These are phyloP conservation scores for Coranthus polyacanthus DNA, from an alignment of 2,797 vertebrate species.

Conservation along the genomic window DNA sequence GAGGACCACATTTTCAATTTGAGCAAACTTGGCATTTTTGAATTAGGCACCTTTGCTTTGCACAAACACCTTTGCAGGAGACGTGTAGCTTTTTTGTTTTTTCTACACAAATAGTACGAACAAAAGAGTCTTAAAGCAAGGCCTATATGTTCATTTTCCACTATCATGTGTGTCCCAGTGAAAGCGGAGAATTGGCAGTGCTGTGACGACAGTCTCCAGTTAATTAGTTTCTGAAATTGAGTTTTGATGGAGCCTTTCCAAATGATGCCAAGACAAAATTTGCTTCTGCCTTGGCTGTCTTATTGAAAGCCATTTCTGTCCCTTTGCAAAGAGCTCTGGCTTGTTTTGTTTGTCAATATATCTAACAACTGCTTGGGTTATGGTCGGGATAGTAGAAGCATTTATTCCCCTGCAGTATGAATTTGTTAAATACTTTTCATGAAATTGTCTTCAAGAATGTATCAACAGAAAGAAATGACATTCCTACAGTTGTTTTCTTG, in stretches of 20 bases:
- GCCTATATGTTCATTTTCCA: conserved; percentile 61
- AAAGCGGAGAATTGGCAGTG: conserved; percentile 92
- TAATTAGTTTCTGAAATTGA: conserved; percentile 99
- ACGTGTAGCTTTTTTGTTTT: conserved; percentile 23
- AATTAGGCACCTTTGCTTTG: conserved; percentile 32
- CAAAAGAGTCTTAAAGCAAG: conserved; percentile 61
- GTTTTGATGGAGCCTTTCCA: conserved; percentile 99
- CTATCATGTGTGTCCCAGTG: conserved; percentile 77
- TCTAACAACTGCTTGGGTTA: conserved; percentile 91
- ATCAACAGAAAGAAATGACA: conserved; percentile 6
- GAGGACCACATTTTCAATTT: conserved; percentile 37
- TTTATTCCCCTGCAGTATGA: conserved; percentile 49
- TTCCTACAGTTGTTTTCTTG: conserved; percentile 22
- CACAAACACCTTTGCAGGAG: conserved; percentile 8
- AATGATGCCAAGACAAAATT: conserved; percentile 98
- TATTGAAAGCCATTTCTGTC: conserved; percentile 94
- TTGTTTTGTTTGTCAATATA: conserved; percentile 91
- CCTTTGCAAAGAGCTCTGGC: conserved; percentile 89
- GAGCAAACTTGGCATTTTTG: conserved; percentile 34
- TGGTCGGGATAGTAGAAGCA: conserved; percentile 30
- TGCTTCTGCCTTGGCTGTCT: conserved; percentile 91
- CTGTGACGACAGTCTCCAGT: conserved; percentile 93
- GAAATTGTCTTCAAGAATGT: conserved; percentile 36
- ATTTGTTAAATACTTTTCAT: conserved; percentile 59
- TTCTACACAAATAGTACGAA: conserved; percentile 15